Evolutionary conservation across 2,113 vertebrate species (phyloP), one percentile per base, ranked within the genome.

Genomic region (Larimichthys crocea): DNA sequence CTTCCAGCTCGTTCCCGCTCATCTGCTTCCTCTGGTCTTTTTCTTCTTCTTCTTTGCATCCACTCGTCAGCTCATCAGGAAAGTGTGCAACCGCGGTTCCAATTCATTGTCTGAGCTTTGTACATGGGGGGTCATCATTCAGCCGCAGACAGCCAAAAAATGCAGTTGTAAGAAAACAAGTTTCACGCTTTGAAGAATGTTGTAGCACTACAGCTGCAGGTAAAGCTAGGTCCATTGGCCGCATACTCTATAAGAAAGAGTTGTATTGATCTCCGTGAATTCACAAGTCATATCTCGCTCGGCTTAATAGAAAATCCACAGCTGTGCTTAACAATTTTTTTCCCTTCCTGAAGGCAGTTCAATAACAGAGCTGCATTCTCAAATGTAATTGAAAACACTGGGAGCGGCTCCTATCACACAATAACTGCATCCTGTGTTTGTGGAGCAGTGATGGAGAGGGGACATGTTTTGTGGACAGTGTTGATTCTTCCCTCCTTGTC

Each of bases 331-430:
- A 75, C 55, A 60, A 60, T 48, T 66, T 60, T 53, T 26, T 40
- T 31, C 62, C 74, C 70, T 55, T 76, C 62, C 79, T 56, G 29
- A 69, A 76, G 65, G 48, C 79, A 29, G 75, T 65, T 86, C 76
- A 74, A 77, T 85, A 89, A 76, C 55, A 6, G 40, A 64, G 74
- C 65, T 8, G 31, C 57, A 31, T 74, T 60, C 74, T 86, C n/a
- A 44, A 67, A 44, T 68, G 60, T 77, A 80, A 93, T 82, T 84
- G 84, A 79, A 86, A 88, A 89, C 76, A 70, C 69, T 56, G 68
- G 56, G 72, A 68, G 50, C 48, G 12, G 69, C 26, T 67, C 62
- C 56, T 60, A 71, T 87, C 82, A 44, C 10, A 59, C 61, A n/a
- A 16, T 12, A 72, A 65, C 83, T 63, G 12, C 55, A 61, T 61